Conservation (phyloP, 2,888 invertebrate species). For the Drosophila colorata region DNA sequence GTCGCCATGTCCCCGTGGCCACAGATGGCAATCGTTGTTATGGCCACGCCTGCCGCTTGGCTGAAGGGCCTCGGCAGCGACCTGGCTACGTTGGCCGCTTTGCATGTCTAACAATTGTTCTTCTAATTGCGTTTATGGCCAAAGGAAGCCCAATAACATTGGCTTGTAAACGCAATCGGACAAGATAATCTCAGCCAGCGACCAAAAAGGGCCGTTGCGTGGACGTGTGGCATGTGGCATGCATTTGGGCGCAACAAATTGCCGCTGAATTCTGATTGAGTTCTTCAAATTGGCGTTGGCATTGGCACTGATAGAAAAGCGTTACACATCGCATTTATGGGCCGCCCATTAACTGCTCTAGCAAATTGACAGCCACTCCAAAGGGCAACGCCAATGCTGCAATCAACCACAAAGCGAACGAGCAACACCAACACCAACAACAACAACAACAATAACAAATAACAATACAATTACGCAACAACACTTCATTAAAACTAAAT, state of each 20-base stretch:
- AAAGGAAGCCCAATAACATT: constrained; percentile 54
- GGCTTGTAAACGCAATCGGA: constrained; percentile 80
- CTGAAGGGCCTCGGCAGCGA: constrained; percentile 42
- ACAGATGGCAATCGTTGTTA: constrained; percentile 70
- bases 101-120: constrained; percentile 82
- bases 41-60: constrained; percentile 43
- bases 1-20: constrained; percentile 22
- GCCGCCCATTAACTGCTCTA: constrained; percentile 57
- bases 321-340: constrained; percentile 61
- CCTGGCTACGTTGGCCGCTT: constrained; percentile 52
- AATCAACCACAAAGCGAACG: constrained; percentile 6
- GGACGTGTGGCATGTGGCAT: constrained; percentile 50
- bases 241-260: constrained; percentile 55
- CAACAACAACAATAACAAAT: constrained; percentile 32
- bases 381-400: constrained; percentile 16
- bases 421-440: constrained; percentile 4
- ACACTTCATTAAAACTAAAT: constrained; percentile 69
- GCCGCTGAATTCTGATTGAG: constrained; percentile 65
- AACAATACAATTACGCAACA: constrained; percentile 29
- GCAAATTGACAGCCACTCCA: constrained; percentile 59
- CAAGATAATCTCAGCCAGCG: constrained; percentile 70
- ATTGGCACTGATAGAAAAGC: constrained; percentile 62
- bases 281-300: constrained; percentile 69
- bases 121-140: constrained; percentile 80
- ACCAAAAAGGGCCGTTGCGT: constrained; percentile 69